Base-by-base conservation (phyloP, 1,140 invertebrate species). In the Phymorhynchus buccinoides region DNA sequence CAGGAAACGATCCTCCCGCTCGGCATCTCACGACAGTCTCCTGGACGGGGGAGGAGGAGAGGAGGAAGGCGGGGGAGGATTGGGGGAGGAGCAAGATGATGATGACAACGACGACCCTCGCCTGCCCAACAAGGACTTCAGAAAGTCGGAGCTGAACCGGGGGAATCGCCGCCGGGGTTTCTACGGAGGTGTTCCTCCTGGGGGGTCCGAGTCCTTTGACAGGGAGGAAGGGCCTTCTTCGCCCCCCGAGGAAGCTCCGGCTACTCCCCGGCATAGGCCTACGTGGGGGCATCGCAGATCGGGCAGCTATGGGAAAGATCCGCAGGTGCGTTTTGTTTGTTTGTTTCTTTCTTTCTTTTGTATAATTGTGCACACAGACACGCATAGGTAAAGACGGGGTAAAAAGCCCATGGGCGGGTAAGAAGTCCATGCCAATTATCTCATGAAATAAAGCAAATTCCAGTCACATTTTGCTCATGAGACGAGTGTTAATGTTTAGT, bases 131-230 rank as follows among this genome's bases (percentile, higher is more conserved):
- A 96, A 96, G 92, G 96, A 96, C 90, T 96, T 96, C 89, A 94
- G 96, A 16, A 96, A 96, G 91, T 96, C 96, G 0, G 95, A 95
- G 0, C 91, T 96, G 12, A 96, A 96, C 90, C 96, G 96, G 94
- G 89, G 89, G 30, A n/a, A n/a, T n/a, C 56, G 56, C 56, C 6
- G 18, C 56, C 56, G 56, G 14, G 81, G 90, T 42, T 88, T 87
- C 32, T 88, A 89, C 71, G 75, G 84, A 30, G n/a, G 66, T 6
- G 88, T 88, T 32, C 44, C 6, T 18, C 7, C 7, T 18, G 18
- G 7, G 44, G 44, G 44, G 7, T 75, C 80, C 27, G 87, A 89
- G 16, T 84, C 68, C 37, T 87, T 87, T 52, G 80, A 86, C 48
- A 68, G 85, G 32, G 87, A 88, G 18, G 14, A 44, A 35, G 48